These are phyloP conservation scores for Takifugu flavidus DNA, from an alignment of 2,113 vertebrate genomes.

Conservation along the genomic window DNA sequence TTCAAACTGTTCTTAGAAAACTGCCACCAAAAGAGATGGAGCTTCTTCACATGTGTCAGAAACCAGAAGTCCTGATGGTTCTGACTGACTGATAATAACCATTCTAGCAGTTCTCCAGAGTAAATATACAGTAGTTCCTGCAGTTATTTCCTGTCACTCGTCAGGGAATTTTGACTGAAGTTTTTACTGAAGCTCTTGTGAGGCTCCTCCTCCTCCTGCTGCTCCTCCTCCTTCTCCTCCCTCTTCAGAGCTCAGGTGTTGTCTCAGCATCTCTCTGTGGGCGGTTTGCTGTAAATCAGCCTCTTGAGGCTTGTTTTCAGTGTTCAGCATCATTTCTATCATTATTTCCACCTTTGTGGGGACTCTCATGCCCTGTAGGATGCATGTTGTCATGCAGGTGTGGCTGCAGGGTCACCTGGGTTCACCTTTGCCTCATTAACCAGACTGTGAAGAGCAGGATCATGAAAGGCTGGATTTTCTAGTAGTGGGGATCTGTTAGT, in stretches of 20 bases:
- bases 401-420: neutral
- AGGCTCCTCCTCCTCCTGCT: neutral
- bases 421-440: neutral
- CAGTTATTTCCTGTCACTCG: too few species aligned
- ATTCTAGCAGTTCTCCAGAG: too few species aligned
- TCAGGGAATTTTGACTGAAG: too few species aligned
- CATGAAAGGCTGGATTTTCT: too few species aligned
- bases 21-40: too few species aligned
- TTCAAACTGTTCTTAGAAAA: too few species aligned
- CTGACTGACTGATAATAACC: too few species aligned
- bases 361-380: neutral
- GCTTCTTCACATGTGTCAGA: too few species aligned
- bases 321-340: constrained; percentile 89
- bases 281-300: constrained; percentile 80
- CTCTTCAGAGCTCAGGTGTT: neutral
- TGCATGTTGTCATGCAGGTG: too few species aligned
- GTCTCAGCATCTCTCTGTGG: constrained; percentile 43
- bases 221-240: neutral
- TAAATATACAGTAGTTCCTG: too few species aligned
- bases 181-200: neutral
- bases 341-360: constrained; percentile 88
- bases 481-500: too few species aligned
- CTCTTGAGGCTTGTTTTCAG: constrained; percentile 89
- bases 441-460: neutral
- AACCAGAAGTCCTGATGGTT: too few species aligned